Base-by-base conservation (phyloP, 2,797 vertebrate species). In the Premnoplex brunnescens region DNA sequence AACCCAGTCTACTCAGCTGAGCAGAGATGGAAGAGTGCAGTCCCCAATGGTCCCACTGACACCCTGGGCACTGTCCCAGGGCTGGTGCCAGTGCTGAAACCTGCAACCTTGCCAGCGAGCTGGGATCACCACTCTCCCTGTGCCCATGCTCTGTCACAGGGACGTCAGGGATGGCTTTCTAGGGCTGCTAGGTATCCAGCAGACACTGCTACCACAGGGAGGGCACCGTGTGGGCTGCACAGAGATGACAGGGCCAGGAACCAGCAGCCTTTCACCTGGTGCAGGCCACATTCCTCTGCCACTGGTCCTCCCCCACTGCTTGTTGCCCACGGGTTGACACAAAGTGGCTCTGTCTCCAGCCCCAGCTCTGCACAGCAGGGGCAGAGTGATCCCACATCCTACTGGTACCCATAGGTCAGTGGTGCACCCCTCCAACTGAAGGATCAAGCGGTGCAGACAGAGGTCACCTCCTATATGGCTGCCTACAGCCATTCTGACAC, bases 291-390 rank as follows among this genome's bases (percentile, higher is more conserved):
- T 28, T 60, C 30, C 67, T 76, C n/a, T 51, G 41, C 44, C 60
- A 26, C 26, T 37, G 46, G 18, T 23, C 26, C 27, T 66, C 36
- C 23, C 24, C 37, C 59, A 22, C 16, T 73, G 36, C 43, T 67
- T 16, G 1, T 4, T 27, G 9, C 37, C 58, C 2, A 0, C 3
- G 2, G 12, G 3, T 20, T 81, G 36, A 68, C 51, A 32, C 41
- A 52, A 22, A 78, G 41, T 12, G 44, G 27, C 28, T 82, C 16
- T 28, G 59, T 74, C 85, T 58, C 32, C 27, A 62, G 43, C 32
- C 48, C 30, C 67, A 79, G 72, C 43, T 43, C 44, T 41, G 39
- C n/a, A 41, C 49, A 76, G 68, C 30, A 6, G 36, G 26, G 20
- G 23, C 81, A 55, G 44, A 26, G 62, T 10, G 21, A 66, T 76